Percentiles rank a stretch among this genome's conserved stretches.
phyloP scores from a whole-genome alignment of 2,113 vertebrate species.

The Falcunculus frontatus region DNA sequence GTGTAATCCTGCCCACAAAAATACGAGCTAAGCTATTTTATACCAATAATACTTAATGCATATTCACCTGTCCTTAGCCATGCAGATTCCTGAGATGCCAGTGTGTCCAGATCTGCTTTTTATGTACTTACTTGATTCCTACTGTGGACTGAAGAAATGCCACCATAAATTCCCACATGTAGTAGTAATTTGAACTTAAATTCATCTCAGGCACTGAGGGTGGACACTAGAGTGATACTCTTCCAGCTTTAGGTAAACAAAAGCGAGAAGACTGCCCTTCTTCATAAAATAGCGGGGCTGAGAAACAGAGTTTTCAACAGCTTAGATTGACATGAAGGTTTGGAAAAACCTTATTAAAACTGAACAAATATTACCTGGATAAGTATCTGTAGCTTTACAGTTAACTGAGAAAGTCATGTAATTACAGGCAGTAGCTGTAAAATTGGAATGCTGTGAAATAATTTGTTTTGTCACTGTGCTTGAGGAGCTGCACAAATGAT shows the following conservation, averaged over 20 bases:
- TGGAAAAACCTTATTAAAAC: neutral
- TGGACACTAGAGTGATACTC: neutral
- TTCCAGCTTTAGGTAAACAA: neutral
- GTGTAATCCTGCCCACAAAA: neutral
- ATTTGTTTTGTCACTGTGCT: neutral
- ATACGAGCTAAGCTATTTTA: neutral
- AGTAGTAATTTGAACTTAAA: neutral
- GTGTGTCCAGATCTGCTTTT: neutral
- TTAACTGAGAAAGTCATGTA: neutral
- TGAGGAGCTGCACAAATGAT: neutral
- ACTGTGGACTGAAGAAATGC: neutral
- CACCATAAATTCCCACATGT: neutral
- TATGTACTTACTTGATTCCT: neutral
- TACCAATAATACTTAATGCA: neutral
- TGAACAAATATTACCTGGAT: neutral
- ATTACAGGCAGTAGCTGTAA: neutral
- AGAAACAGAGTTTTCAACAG: neutral
- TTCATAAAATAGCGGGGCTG: neutral
- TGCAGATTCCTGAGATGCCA: neutral
- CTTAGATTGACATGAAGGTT: neutral
- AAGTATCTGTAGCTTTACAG: neutral
- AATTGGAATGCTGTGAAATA: neutral
- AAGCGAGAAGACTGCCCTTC: neutral
- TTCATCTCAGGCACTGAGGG: neutral
- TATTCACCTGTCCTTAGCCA: neutral